Conservation (phyloP, 2,888 invertebrate species). For the Drymonia ruficornis region DNA sequence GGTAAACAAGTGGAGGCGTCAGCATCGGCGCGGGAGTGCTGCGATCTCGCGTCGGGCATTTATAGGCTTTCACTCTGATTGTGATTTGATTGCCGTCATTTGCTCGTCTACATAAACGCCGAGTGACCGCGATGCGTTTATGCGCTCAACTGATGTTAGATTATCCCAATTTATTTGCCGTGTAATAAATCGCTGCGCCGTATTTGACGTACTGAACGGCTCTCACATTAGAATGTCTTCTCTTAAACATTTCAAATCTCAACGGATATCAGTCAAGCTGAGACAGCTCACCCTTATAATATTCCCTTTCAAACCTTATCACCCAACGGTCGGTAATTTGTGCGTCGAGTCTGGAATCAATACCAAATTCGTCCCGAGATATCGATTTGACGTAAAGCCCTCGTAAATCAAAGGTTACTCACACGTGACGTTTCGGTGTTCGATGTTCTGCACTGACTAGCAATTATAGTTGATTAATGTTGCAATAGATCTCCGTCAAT, state of each 20-base stretch:
- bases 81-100: constrained; percentile 78
- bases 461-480: constrained; percentile 57
- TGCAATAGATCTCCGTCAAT: constrained; percentile 60
- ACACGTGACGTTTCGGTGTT: constrained; percentile 23
- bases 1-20: constrained; percentile 51
- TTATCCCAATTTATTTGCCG: constrained; percentile 59
- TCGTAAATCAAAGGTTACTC: constrained; percentile 35
- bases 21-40: constrained; percentile 53
- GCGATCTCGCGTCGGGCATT: constrained; percentile 53
- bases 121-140: constrained; percentile 57
- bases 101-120: constrained; percentile 66
- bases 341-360: constrained; percentile 21
- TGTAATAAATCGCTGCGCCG: constrained; percentile 53
- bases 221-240: neutral
- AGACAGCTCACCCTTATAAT: constrained; percentile 18
- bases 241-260: constrained; percentile 9
- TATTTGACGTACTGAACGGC: constrained; percentile 38
- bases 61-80: constrained; percentile 76
- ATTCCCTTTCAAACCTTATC: constrained; percentile 23
- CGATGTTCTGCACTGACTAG: constrained; percentile 33
- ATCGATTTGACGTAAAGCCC: constrained; percentile 34
- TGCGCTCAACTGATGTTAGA: constrained; percentile 55
- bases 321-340: constrained; percentile 33
- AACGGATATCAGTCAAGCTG: constrained; percentile 27
- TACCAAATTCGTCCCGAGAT: constrained; percentile 35